Percentiles rank a stretch among this genome's conserved stretches.
phyloP scores from a whole-genome alignment of 92 coral and sea anemone genomes.

The Umimayanthus kanabou region DNA sequence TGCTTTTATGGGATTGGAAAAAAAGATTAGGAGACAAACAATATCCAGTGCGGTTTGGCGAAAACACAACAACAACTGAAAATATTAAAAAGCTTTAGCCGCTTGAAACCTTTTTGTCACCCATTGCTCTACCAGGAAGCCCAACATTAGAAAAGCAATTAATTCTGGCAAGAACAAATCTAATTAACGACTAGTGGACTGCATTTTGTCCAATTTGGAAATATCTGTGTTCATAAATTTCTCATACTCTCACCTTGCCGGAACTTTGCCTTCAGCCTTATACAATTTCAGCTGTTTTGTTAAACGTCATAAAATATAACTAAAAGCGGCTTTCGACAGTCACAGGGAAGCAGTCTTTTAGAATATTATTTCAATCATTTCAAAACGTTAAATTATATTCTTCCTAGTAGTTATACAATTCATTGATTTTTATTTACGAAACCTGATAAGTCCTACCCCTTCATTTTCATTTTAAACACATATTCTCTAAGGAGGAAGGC shows the following conservation, averaged over 20 bases:
- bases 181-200: not conserved
- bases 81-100: not conserved
- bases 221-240: not conserved
- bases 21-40: too few species aligned
- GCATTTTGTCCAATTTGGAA: not conserved
- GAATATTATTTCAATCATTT: too few species aligned
- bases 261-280: too few species aligned
- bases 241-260: not conserved
- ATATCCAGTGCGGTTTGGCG: not conserved
- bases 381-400: not conserved
- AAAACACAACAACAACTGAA: not conserved
- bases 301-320: too few species aligned
- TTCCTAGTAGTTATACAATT: not conserved
- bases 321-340: not conserved
- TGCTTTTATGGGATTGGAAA: not conserved
- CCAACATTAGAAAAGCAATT: not conserved
- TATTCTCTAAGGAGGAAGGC: not conserved
- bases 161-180: not conserved
- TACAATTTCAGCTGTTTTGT: too few species aligned
- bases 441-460: not conserved
- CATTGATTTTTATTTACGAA: not conserved
- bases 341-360: not conserved
- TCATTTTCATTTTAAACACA: not conserved
- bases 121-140: not conserved
- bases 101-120: not conserved